These are phyloP conservation scores for Agrotis ipsilon DNA, from an alignment of 2,888 invertebrate genomes.

Conservation along the genomic window DNA sequence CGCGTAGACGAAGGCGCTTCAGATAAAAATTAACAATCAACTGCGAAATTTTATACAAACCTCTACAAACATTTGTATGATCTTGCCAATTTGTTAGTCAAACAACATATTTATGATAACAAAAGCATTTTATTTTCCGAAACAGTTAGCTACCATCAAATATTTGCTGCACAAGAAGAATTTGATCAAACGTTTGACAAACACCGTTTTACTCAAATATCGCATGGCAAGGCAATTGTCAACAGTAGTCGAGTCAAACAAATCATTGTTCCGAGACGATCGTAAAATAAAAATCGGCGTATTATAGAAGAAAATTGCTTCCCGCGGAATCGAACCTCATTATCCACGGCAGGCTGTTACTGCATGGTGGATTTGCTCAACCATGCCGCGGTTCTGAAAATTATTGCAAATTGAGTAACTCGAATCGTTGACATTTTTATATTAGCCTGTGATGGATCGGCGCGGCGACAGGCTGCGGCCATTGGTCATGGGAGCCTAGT, in stretches of 20 bases:
- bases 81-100: constrained; percentile 41
- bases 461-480: constrained; percentile 29
- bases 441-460: constrained; percentile 63
- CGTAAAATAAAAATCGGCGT: constrained; percentile 71
- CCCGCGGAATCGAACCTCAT: constrained; percentile 83
- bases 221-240: constrained; percentile 34
- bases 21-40: constrained; percentile 37
- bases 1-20: constrained; percentile 8
- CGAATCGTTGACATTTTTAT: constrained; percentile 71
- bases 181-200: constrained; percentile 40
- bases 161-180: constrained; percentile 24
- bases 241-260: constrained; percentile 42
- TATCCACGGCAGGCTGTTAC: constrained; percentile 77
- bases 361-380: constrained; percentile 73
- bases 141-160: constrained; percentile 34
- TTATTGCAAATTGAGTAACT: constrained; percentile 76
- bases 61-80: constrained; percentile 34
- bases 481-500: constrained; percentile 57
- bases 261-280: constrained; percentile 68
- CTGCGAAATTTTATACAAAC: constrained; percentile 37
- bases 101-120: constrained; percentile 44
- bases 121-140: constrained; percentile 29
- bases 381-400: constrained; percentile 70
- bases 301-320: constrained; percentile 78
- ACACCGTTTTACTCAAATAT: constrained; percentile 29